Evolutionary conservation across 1,140 invertebrate genomes (phyloP), one percentile per base, ranked within the genome.

Genomic region (Wiebesia pumilae): DNA sequence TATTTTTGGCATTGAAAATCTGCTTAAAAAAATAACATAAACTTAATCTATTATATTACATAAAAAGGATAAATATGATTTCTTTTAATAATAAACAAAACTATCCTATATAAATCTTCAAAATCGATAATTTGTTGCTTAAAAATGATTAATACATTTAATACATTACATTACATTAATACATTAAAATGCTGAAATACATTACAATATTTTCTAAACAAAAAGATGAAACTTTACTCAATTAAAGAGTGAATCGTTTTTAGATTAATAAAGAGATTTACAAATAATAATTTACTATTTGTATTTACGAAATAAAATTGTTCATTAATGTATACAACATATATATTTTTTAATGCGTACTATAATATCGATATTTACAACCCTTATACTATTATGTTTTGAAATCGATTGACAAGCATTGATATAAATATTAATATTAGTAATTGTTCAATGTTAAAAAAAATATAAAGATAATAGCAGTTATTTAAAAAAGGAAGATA

Each of bases 201-300:
- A 47, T 47, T 7, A 47, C 14, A 9, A 54, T 54, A 54, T 54
- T 54, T 47, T 47, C 12, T 47, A n/a, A n/a, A 47, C 2, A 54
- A 54, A 54, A 54, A 54, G 19, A 54, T 19, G 19, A 54, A 14
- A 54, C 51, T 54, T 54, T 47, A 47, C 14, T 47, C 43, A 7
- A 47, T n/a, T n/a, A n/a, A n/a, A n/a, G n/a, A n/a, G n/a, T n/a
- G n/a, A n/a, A n/a, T n/a, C n/a, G n/a, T 58, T 35, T 79, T 79
- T 3, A 35, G 47, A 27, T 78, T 78, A 38, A 35, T 12, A 35
- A 58, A 33, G 62, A 62, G n/a, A 81, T 38, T 38, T 35, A 62
- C n/a, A 40, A 81, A 3, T n/a, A 40, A 21, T 81, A 40, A 65
- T 81, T 65, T n/a, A 78, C 43, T 54, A 78, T n/a, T n/a, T n/a